phyloP scores from a whole-genome alignment of 64 coral and sea anemone genomes.

The Cladopsammia gracilis region DNA sequence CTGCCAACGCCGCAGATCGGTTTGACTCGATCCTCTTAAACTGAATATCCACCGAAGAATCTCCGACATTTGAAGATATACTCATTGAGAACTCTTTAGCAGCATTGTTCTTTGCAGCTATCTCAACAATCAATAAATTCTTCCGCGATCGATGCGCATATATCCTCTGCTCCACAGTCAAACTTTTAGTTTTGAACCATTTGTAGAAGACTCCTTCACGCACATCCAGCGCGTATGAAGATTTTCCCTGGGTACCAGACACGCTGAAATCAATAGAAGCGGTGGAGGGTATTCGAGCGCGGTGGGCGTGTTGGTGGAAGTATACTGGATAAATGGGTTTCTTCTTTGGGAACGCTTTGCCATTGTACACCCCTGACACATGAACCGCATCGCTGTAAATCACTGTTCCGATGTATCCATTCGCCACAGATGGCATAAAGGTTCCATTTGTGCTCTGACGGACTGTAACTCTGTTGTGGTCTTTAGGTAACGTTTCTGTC shows the following conservation, averaged over 20 bases:
- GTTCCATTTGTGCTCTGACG: constrained; percentile 45
- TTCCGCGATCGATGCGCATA: constrained; percentile 70
- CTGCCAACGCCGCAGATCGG: constrained; percentile 22
- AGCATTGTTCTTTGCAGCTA: constrained; percentile 29
- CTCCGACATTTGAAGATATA: constrained; percentile 16
- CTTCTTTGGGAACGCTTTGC: constrained; percentile 61
- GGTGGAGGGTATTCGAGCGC: constrained; percentile 57
- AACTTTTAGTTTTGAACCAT: constrained; percentile 45
- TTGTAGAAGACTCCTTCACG: constrained; percentile 62
- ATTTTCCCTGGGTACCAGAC: constrained; percentile 37
- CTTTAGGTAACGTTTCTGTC: constrained; percentile 61
- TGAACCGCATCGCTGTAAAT: constrained; percentile 68
- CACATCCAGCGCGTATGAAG: constrained; percentile 65
- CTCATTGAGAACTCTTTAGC: constrained; percentile 19
- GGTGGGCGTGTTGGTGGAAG: constrained; percentile 65
- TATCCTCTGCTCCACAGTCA: constrained; percentile 62
- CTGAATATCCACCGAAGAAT: constrained; percentile 52
- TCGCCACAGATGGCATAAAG: constrained; percentile 71
- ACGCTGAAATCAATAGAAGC: constrained; percentile 50
- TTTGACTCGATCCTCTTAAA: constrained; percentile 48
- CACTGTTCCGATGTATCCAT: constrained; percentile 77
- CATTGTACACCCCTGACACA: constrained; percentile 71
- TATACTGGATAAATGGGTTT: constrained; percentile 63
- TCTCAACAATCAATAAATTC: constrained; percentile 66
- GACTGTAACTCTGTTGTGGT: constrained; percentile 46